Evolutionary conservation across 1,140 invertebrate genomes (phyloP), one percentile per base, ranked within the genome.

Genomic region (Neodiprion fabricii): DNA sequence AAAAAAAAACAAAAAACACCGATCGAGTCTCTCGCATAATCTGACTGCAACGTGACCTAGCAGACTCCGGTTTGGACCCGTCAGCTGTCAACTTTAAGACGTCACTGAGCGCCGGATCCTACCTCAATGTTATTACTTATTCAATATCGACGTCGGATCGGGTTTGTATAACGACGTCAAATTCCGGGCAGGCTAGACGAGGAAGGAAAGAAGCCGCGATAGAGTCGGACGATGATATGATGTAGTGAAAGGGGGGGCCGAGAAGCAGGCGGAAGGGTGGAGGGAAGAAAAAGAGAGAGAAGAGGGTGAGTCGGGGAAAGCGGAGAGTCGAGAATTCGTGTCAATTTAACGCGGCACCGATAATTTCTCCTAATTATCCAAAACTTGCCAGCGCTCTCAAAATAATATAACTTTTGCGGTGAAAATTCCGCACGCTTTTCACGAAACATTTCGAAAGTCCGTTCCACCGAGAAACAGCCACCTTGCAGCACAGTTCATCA

Each of bases 81-180:
- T 61, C 53, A 61, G 7, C 53, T 9, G 53, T 61, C 53, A 61
- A 17, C 53, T 17, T 61, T 17, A 4, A 61, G 53, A 61, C 53
- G 11, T 61, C 4, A 61, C 11, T 14, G 53, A 61, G 11, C 11
- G 53, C 5, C 53, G 53, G 53, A 61, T 61, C 53, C 53, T 61
- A 61, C 53, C 53, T 61, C 53, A 61, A 61, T 9, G n/a, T 61
- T 61, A 9, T 61, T 61, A 61, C 53, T 61, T 61, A 61, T 61
- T 61, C 53, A 61, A 61, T 61, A 61, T 61, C 11, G 53, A 61
- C n/a, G 53, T 61, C 53, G n/a, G 53, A 61, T 61, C n/a, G 53
- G 53, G n/a, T 61, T 61, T 61, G 53, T 61, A 17, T 8, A 12
- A 61, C 53, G 53, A 61, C n/a, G n/a, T 61, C 4, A 61, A 61